phyloP scores from a whole-genome alignment of 2,797 vertebrate genomes.

The Poeciliopsis paucimaculata region DNA sequence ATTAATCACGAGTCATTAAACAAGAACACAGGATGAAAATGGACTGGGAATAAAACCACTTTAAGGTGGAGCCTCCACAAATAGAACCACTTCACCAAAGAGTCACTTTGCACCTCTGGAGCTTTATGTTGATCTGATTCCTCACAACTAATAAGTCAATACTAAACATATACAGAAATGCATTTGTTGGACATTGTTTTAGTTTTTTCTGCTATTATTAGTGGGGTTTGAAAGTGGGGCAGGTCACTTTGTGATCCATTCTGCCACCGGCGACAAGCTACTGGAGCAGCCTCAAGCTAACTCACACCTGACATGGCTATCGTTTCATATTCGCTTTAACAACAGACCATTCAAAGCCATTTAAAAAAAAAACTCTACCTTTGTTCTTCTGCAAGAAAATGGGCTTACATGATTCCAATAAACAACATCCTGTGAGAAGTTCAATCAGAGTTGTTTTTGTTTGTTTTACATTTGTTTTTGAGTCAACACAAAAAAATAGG shows the following conservation, averaged over 20 bases:
- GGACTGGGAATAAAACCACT: neutral
- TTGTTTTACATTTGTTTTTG: neutral
- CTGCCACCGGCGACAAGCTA: neutral
- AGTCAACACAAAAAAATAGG: no score
- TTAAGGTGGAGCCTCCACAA: neutral
- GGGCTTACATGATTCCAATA: neutral
- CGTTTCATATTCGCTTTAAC: neutral
- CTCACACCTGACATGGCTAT: neutral
- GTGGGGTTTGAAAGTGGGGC: neutral
- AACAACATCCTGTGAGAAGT: neutral
- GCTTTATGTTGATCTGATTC: no score
- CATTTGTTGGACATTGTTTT: neutral
- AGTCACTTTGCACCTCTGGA: neutral
- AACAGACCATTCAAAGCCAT: neutral
- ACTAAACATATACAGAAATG: neutral
- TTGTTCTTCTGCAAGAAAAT: neutral
- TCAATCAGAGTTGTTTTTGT: neutral
- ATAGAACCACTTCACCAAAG: neutral
- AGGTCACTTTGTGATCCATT: neutral
- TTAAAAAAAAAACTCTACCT: neutral
- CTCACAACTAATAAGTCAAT: neutral
- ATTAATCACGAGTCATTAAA: neutral
- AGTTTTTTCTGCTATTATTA: neutral
- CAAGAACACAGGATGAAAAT: neutral
- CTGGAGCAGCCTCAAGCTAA: neutral